A percentile compares a stretch with the other conserved stretches of the same genome.
phyloP scores from a whole-genome alignment of 2,888 invertebrate genomes.

The Sminthurides aquaticus region DNA sequence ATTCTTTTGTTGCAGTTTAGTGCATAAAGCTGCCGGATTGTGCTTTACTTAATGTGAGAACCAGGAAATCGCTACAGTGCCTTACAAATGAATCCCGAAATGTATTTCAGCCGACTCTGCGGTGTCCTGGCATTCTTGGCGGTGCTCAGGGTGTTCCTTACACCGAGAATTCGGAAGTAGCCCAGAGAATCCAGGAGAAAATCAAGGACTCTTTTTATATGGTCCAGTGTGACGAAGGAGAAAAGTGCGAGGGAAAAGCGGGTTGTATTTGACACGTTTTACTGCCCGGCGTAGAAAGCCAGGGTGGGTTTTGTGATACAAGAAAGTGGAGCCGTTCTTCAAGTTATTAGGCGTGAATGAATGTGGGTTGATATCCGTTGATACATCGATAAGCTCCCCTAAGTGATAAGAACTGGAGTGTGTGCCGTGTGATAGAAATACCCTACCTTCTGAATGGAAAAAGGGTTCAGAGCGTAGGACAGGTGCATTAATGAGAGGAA shows the following conservation, averaged over 20 bases:
- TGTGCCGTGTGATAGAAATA: background rate
- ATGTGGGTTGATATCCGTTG: constrained; percentile 7
- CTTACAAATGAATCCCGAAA: background rate
- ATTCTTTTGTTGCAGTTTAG: background rate
- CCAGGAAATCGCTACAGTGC: too few species aligned
- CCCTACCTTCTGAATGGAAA: background rate
- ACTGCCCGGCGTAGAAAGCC: too few species aligned
- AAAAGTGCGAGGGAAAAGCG: background rate
- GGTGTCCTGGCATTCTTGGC: background rate
- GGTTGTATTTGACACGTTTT: background rate
- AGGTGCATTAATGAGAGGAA: constrained; percentile 3
- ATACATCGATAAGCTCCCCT: constrained; percentile 3
- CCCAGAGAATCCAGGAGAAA: background rate
- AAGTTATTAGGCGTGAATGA: too few species aligned
- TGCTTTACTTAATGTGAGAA: too few species aligned
- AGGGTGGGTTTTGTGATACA: too few species aligned
- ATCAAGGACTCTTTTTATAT: background rate
- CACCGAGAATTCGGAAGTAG: background rate
- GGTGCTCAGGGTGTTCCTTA: background rate
- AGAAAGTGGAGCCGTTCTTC: too few species aligned
- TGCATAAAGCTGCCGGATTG: too few species aligned
- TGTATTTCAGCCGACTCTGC: background rate
- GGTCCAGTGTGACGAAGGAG: background rate
- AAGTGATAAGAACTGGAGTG: background rate
- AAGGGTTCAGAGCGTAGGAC: background rate